Evolutionary conservation across 2,797 vertebrate species (phyloP).

Genomic region (Acanthurus leucopareius): DNA sequence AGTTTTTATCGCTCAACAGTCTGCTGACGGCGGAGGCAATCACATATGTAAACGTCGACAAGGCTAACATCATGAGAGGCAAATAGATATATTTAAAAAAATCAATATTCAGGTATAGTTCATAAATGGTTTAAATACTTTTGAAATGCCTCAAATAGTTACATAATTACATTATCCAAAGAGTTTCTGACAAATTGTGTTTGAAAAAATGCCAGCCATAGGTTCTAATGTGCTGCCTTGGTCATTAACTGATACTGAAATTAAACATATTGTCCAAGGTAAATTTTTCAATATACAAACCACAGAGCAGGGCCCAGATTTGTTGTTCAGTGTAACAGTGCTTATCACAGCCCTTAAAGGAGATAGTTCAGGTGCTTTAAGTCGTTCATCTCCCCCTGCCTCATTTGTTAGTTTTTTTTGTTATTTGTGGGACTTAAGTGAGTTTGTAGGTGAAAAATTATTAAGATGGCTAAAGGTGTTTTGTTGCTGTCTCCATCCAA

Average conservation of each 20-base stretch:
- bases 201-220: background rate
- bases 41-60: conserved; percentile 77
- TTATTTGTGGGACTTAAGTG: no score
- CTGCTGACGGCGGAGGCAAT: conserved; percentile 74
- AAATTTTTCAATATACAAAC: background rate
- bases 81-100: conserved; percentile 37
- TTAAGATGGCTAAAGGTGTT: no score
- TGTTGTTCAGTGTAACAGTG: background rate
- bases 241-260: background rate
- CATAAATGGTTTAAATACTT: conserved; percentile 2
- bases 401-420: no score
- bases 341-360: background rate
- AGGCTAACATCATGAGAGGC: conserved; percentile 70
- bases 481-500: no score
- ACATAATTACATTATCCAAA: background rate
- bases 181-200: background rate
- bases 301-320: background rate
- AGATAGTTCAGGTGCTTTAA: no score
- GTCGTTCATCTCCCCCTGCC: no score
- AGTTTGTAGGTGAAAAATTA: no score
- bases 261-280: background rate
- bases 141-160: conserved; percentile 1
- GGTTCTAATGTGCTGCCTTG: conserved; percentile 28
- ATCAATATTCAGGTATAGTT: conserved; percentile 32
- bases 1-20: conserved; percentile 65